Evolutionary conservation across 2,888 invertebrate genomes (phyloP).

Genomic region (Tiliacea aurago): DNA sequence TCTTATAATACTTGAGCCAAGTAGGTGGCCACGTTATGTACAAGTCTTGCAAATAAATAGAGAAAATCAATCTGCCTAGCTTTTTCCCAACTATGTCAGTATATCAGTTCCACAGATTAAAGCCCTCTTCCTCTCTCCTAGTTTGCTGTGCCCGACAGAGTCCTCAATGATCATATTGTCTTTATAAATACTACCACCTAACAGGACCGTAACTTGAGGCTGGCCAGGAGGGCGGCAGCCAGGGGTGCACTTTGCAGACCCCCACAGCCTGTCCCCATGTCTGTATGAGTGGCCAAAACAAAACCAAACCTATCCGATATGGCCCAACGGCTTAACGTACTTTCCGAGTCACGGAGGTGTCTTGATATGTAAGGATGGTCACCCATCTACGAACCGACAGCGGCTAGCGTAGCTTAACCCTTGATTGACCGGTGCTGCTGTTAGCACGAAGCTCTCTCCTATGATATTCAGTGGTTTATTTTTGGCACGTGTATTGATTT

Average conservation of each 20-base stretch:
- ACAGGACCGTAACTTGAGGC: no score
- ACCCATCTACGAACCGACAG: neutral
- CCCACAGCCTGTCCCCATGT: neutral
- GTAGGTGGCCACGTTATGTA: neutral
- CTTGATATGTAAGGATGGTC: neutral
- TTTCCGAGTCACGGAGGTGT: neutral
- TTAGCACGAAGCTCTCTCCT: neutral
- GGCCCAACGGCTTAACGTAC: no score
- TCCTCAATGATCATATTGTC: no score
- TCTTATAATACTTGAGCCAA: neutral
- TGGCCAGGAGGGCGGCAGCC: neutral
- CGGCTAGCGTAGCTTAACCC: neutral
- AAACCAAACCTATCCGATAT: neutral
- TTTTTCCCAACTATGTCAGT: no score
- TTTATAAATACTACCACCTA: no score
- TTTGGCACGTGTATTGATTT: conserved; percentile 23
- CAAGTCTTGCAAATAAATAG: no score
- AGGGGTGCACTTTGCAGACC: neutral
- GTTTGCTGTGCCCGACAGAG: no score
- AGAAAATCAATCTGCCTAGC: no score
- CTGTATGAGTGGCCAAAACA: neutral
- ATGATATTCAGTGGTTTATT: neutral
- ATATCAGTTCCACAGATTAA: no score
- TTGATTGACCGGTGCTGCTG: neutral
- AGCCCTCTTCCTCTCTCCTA: no score